These are phyloP conservation scores for Lissonota sp. DNA, from an alignment of 2,888 invertebrate species.

Conservation along the genomic window DNA sequence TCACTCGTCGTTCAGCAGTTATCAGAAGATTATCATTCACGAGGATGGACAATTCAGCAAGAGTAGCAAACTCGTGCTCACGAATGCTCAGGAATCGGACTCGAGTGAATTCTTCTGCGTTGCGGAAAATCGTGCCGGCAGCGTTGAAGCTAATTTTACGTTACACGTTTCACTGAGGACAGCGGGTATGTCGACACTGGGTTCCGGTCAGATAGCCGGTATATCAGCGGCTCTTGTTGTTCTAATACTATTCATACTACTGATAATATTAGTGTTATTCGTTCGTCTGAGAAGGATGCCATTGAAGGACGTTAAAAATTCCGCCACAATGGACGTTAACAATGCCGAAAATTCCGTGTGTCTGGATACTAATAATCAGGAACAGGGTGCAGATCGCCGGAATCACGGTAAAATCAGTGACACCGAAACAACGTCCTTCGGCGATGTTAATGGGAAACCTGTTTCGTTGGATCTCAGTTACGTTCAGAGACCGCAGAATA, in stretches of 20 bases:
- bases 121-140: conserved; percentile 95
- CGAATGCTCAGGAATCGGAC: conserved; percentile 93
- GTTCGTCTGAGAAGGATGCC: conserved; percentile 90
- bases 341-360: conserved; percentile 58
- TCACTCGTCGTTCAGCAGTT: conserved; percentile 91
- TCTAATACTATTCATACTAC: conserved; percentile 90
- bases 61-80: conserved; percentile 90
- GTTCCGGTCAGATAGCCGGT: conserved; percentile 94
- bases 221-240: conserved; percentile 92
- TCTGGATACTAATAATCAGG: conserved; percentile 66
- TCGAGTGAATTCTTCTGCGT: conserved; percentile 95
- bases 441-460: conserved; percentile 71
- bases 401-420: conserved; percentile 73
- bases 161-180: conserved; percentile 91
- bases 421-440: conserved; percentile 79
- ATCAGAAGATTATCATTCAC: conserved; percentile 90
- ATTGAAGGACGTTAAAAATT: conserved; percentile 90
- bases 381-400: conserved; percentile 71
- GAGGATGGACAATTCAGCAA: conserved; percentile 92
- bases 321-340: conserved; percentile 83
- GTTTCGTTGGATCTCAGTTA: conserved; percentile 79
- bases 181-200: conserved; percentile 92
- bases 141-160: conserved; percentile 95
- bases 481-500: conserved; percentile 76
- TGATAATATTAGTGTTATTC: conserved; percentile 90